These are phyloP conservation scores for Epizoanthus rinbou DNA, from an alignment of 92 coral and sea anemone genomes.

Conservation along the genomic window DNA sequence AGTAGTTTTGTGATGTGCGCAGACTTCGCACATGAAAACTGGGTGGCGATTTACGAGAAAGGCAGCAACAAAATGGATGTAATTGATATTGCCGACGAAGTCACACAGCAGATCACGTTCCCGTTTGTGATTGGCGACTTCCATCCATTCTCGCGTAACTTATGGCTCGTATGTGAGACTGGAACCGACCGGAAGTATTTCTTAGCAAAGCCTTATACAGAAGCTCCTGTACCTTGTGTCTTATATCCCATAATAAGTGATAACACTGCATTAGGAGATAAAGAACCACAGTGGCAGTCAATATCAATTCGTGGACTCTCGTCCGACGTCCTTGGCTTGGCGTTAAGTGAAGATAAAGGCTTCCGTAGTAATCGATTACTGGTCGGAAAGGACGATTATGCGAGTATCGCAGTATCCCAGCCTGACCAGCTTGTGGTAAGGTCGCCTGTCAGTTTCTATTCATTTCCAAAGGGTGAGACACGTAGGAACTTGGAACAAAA, in stretches of 20 bases:
- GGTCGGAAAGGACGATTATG: conserved; percentile 74
- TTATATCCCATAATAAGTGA: conserved; percentile 77
- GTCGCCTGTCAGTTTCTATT: conserved; percentile 84
- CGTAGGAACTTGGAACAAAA: conserved; percentile 12
- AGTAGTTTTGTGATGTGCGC: conserved; percentile 62
- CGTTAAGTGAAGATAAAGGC: conserved; percentile 68
- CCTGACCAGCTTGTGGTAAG: conserved; percentile 81
- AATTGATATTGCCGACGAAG: conserved; percentile 64
- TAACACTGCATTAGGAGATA: conserved; percentile 38
- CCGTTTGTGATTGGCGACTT: conserved; percentile 96
- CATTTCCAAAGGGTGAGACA: conserved; percentile 54
- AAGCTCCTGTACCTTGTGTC: conserved; percentile 87
- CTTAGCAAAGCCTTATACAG: conserved; percentile 82
- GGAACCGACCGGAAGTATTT: conserved; percentile 91
- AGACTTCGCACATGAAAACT: conserved; percentile 79
- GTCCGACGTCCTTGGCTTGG: conserved; percentile 56
- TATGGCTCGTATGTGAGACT: conserved; percentile 95
- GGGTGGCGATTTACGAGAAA: conserved; percentile 73
- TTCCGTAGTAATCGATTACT: conserved; percentile 86
- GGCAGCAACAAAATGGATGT: conserved; percentile 87
- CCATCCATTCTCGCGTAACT: conserved; percentile 89
- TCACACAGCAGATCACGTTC: conserved; percentile 83
- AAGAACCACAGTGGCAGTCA: conserved; percentile 64
- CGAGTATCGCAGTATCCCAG: conserved; percentile 75
- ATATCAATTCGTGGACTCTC: conserved; percentile 83